Conservation (phyloP, 2,113 vertebrate genomes). For the Cichladusa arquata region DNA sequence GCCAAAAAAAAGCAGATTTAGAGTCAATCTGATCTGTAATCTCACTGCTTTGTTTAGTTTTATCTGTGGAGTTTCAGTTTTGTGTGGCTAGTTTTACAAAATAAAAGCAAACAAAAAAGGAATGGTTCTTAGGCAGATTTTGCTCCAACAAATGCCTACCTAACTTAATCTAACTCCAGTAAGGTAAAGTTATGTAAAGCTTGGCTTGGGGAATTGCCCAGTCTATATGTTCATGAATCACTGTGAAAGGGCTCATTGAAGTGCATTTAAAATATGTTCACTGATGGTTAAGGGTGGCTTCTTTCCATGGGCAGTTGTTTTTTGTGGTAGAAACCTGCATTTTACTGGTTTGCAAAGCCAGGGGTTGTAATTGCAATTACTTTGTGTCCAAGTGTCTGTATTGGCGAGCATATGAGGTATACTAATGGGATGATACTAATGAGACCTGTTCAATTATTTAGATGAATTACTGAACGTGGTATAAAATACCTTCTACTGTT, state of each 20-base stretch:
- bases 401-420: neutral
- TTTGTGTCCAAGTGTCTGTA: neutral
- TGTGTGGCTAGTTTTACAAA: neutral
- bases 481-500: neutral
- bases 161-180: neutral
- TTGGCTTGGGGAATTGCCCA: neutral
- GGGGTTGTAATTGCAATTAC: neutral
- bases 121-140: neutral
- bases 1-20: slow-evolving; percentile 9
- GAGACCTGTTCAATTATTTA: slow-evolving; percentile 42
- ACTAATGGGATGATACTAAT: slow-evolving; percentile 11
- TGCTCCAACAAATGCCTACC: neutral
- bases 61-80: slow-evolving; percentile 6
- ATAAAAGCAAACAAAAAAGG: neutral
- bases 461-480: neutral
- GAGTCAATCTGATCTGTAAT: slow-evolving; percentile 2
- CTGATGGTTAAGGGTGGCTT: neutral
- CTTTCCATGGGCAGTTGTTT: neutral
- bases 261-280: neutral
- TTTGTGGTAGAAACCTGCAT: neutral
- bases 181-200: neutral
- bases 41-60: neutral
- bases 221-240: neutral
- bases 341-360: neutral
- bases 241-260: neutral